phyloP scores from a whole-genome alignment of 2,888 invertebrate species.

The Diabrotica balteata region DNA sequence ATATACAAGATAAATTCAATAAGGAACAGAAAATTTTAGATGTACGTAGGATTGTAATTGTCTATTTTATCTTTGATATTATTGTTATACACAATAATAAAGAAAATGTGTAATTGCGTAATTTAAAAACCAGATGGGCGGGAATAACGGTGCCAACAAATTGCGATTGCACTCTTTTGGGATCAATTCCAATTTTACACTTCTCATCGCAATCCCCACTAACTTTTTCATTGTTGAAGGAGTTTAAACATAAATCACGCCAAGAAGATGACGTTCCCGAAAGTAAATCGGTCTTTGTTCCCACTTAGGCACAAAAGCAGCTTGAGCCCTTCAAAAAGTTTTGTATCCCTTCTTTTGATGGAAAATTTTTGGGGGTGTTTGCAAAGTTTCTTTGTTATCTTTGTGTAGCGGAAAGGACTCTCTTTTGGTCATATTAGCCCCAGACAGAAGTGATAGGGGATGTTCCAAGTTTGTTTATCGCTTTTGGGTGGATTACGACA shows the following conservation, averaged over 20 bases:
- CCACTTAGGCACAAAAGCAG: constrained; percentile 27
- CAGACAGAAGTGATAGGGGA: constrained; percentile 19
- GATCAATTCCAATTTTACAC: constrained; percentile 19
- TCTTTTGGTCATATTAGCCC: constrained; percentile 21
- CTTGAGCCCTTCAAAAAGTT: constrained; percentile 32
- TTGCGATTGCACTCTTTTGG: neutral
- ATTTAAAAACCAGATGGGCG: too few species aligned
- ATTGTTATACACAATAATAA: too few species aligned
- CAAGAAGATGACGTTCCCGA: constrained; percentile 15
- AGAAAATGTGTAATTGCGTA: too few species aligned
- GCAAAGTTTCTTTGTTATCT: constrained; percentile 26
- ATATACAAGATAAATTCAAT: too few species aligned
- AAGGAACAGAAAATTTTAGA: too few species aligned
- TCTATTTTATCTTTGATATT: too few species aligned
- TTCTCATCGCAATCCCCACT: constrained; percentile 12
- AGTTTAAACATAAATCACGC: constrained; percentile 27
- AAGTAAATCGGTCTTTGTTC: constrained; percentile 24
- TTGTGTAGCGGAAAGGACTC: constrained; percentile 16
- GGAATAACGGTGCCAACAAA: too few species aligned
- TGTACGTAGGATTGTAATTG: too few species aligned
- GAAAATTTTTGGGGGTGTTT: constrained; percentile 14
- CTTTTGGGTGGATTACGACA: constrained; percentile 17
- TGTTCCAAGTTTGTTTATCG: constrained; percentile 23
- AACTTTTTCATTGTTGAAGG: constrained; percentile 26
- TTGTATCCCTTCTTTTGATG: constrained; percentile 26